These are phyloP conservation scores for Dendrocopos noguchii DNA, from an alignment of 2,113 vertebrate species.

Conservation along the genomic window DNA sequence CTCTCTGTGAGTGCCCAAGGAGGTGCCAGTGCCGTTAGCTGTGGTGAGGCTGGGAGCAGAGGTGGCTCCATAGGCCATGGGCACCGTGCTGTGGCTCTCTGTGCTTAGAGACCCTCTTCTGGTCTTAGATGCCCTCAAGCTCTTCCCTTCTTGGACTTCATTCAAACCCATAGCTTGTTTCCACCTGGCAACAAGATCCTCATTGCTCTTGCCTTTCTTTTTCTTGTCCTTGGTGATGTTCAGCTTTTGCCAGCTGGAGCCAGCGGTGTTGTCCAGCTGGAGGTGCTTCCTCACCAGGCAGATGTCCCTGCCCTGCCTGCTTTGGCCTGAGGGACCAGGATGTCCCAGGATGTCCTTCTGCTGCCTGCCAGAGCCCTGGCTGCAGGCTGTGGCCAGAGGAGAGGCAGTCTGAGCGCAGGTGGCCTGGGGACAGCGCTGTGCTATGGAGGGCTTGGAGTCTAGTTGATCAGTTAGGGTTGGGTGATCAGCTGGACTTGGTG, in stretches of 20 bases:
- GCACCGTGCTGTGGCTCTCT: neutral
- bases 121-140: neutral
- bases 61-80: neutral
- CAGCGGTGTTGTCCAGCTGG: neutral
- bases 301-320: neutral
- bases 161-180: fast-evolving
- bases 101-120: neutral
- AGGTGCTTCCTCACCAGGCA: neutral
- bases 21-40: neutral
- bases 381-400: neutral
- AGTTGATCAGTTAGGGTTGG: too few relatives aligned
- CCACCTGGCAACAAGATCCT: neutral
- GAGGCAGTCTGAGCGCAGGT: neutral
- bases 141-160: neutral
- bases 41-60: fast-evolving
- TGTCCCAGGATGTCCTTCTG: neutral
- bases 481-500: too few relatives aligned
- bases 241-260: neutral
- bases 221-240: neutral
- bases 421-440: neutral
- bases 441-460: neutral
- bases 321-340: neutral
- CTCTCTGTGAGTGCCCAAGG: neutral
- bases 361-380: neutral
- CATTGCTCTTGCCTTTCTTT: neutral